Conservation (phyloP, 2,113 vertebrate species). For the Smithornis capensis region DNA sequence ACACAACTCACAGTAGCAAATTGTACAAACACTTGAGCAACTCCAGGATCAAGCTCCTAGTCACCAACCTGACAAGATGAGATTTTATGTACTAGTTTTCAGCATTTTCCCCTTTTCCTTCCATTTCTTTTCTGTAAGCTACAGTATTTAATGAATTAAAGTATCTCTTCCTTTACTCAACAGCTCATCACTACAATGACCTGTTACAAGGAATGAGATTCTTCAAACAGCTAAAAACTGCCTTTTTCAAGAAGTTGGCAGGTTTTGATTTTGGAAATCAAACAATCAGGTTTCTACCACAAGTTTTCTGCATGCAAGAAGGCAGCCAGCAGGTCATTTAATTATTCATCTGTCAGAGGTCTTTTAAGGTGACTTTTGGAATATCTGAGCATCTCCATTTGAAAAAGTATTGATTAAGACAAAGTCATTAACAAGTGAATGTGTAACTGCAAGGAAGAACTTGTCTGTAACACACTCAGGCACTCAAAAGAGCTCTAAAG, state of each 20-base stretch:
- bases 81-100: background rate
- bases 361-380: slow-evolving; percentile 24
- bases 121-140: background rate
- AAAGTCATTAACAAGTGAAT: slow-evolving; percentile 50
- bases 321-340: slow-evolving; percentile 14
- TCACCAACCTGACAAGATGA: background rate
- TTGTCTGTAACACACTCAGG: background rate
- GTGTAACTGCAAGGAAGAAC: background rate
- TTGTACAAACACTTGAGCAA: background rate
- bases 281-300: slow-evolving; percentile 6
- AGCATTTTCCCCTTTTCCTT: background rate
- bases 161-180: background rate
- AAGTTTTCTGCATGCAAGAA: background rate
- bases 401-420: slow-evolving; percentile 60
- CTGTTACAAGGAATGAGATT: background rate
- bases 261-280: slow-evolving; percentile 47
- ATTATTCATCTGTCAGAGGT: slow-evolving; percentile 53
- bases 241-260: background rate
- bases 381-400: slow-evolving; percentile 4
- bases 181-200: background rate
- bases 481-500: background rate
- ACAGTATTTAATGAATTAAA: background rate
- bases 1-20: background rate
- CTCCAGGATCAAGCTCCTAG: background rate
- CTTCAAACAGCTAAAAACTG: slow-evolving; percentile 4